Evolutionary conservation across 1,140 invertebrate species (phyloP).

Genomic region (Helicorthomorpha holstii): DNA sequence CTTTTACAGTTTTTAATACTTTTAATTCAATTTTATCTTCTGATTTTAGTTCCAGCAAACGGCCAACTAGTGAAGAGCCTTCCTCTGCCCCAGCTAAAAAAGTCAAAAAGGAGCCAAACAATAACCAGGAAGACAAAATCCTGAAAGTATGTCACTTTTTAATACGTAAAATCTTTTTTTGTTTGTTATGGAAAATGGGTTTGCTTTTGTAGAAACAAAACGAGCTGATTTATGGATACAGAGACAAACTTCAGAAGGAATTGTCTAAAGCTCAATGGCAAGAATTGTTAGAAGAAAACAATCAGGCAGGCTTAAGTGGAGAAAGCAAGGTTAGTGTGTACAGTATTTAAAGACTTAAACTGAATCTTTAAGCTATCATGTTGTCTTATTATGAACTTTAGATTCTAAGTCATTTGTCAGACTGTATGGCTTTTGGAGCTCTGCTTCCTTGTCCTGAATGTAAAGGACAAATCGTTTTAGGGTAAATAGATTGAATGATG

Average conservation of each 20-base stretch:
- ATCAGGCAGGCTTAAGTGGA: slow-evolving; percentile 44
- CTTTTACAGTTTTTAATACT: too few relatives aligned
- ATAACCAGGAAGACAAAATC: slow-evolving; percentile 29
- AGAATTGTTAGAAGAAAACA: slow-evolving; percentile 49
- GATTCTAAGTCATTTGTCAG: slow-evolving; percentile 58
- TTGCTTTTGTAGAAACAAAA: slow-evolving; percentile 50
- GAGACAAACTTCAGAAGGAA: slow-evolving; percentile 34
- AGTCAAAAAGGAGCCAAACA: slow-evolving; percentile 27
- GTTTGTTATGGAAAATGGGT: slow-evolving; percentile 22
- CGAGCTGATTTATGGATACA: slow-evolving; percentile 52
- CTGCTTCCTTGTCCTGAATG: slow-evolving; percentile 63
- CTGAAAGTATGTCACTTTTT: slow-evolving; percentile 19
- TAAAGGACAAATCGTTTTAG: slow-evolving; percentile 43
- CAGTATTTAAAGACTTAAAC: too few relatives aligned
- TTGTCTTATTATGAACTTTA: too few relatives aligned
- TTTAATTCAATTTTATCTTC: too few relatives aligned
- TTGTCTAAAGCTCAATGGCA: slow-evolving; percentile 37
- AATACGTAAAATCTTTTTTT: slow-evolving; percentile 3
- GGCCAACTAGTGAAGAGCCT: slow-evolving; percentile 12
- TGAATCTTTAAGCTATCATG: too few relatives aligned
- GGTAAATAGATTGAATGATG: slow-evolving; percentile 21
- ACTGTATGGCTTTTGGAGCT: slow-evolving; percentile 74
- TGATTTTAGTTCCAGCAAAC: slow-evolving; percentile 11
- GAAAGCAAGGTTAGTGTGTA: slow-evolving; percentile 42
- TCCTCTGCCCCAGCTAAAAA: slow-evolving; percentile 14